A percentile compares a stretch with the other conserved stretches of the same genome.
Conservation (phyloP, 2,888 invertebrate species). For the Drosophila dives region DNA sequence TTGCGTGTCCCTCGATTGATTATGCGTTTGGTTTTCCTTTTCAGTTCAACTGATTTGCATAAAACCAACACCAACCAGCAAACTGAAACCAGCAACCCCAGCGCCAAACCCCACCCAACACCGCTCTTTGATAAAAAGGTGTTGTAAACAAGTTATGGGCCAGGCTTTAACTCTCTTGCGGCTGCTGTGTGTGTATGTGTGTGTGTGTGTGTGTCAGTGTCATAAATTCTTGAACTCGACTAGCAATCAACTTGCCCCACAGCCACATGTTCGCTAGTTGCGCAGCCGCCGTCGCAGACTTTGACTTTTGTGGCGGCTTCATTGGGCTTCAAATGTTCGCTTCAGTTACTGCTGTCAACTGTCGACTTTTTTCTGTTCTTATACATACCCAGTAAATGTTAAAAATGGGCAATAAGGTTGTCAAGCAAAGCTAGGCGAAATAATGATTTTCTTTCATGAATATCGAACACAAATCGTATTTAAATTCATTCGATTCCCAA, state of each 20-base stretch:
- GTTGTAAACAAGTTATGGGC: conserved; percentile 45
- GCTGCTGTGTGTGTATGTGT: background rate
- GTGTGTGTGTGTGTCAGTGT: conserved; percentile 36
- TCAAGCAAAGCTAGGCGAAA: background rate
- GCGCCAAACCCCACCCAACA: background rate
- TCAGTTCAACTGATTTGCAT: conserved; percentile 70
- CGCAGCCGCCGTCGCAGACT: conserved; percentile 50
- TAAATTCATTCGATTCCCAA: background rate
- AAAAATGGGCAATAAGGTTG: background rate
- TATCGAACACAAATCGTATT: background rate
- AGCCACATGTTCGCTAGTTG: conserved; percentile 28
- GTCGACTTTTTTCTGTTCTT: conserved; percentile 37
- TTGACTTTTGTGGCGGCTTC: conserved; percentile 40
- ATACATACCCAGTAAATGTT: conserved; percentile 4
- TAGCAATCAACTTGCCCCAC: conserved; percentile 51
- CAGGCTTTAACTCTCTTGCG: conserved; percentile 22
- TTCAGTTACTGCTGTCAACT: conserved; percentile 51
- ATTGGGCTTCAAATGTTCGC: conserved; percentile 35
- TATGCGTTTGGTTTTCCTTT: conserved; percentile 50
- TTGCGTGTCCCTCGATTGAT: conserved; percentile 20
- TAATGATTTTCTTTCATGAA: background rate
- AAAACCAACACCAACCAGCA: conserved; percentile 1
- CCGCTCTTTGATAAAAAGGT: conserved; percentile 27
- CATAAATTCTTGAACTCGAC: conserved; percentile 61
- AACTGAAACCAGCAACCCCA: background rate